A percentile compares a stretch with the other conserved stretches of the same genome.
Conservation (phyloP, 2,888 invertebrate genomes). For the Parnassius glacialis region DNA sequence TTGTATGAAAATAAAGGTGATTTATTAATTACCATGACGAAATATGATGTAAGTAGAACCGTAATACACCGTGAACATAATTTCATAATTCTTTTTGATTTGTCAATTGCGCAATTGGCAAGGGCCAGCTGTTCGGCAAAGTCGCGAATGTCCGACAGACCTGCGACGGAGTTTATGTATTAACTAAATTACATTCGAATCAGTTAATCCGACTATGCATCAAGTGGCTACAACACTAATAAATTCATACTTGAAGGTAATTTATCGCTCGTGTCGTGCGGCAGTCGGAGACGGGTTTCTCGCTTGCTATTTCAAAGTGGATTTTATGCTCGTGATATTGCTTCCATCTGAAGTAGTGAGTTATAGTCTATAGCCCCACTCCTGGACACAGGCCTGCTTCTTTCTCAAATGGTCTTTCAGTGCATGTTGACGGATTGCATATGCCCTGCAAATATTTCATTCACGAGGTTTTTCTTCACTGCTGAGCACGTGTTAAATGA, state of each 20-base stretch:
- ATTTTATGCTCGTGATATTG: too few species aligned
- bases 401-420: too few species aligned
- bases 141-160: slow-evolving; percentile 1
- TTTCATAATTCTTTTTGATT: slow-evolving; percentile 20
- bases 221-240: slow-evolving; percentile 24
- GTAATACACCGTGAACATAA: not conserved
- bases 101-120: slow-evolving; percentile 8
- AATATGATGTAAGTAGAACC: slow-evolving; percentile 3
- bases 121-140: slow-evolving; percentile 3
- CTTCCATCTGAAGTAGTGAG: too few species aligned
- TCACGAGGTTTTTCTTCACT: too few species aligned
- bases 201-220: slow-evolving; percentile 26
- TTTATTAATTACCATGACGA: slow-evolving; percentile 17
- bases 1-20: slow-evolving; percentile 9
- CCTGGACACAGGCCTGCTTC: too few species aligned
- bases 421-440: too few species aligned
- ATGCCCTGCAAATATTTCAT: too few species aligned
- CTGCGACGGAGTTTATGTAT: slow-evolving; percentile 21
- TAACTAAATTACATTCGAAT: slow-evolving; percentile 24
- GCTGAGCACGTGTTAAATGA: too few species aligned
- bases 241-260: slow-evolving; percentile 25
- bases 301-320: not conserved
- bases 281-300: not conserved
- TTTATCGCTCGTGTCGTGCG: slow-evolving; percentile 7
- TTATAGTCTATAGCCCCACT: too few species aligned